phyloP scores from a whole-genome alignment of 2,113 vertebrate genomes.

The Stictonetta naevosa region DNA sequence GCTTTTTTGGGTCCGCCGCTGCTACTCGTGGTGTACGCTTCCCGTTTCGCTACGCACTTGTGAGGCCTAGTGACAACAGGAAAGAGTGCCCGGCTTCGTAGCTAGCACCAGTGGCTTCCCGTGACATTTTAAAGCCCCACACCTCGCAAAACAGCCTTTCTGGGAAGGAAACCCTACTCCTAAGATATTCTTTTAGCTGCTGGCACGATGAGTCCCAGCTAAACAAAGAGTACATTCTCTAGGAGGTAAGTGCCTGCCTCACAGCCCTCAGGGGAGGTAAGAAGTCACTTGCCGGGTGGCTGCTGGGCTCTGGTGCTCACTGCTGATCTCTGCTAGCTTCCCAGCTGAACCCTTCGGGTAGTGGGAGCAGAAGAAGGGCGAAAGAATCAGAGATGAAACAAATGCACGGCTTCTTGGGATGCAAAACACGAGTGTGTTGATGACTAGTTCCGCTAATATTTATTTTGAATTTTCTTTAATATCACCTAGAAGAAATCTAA shows the following conservation, averaged over 20 bases:
- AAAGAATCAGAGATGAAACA: background rate
- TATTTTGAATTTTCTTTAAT: background rate
- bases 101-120: background rate
- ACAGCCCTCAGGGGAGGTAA: accelerated
- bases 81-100: background rate
- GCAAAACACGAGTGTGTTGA: background rate
- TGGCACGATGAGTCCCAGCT: background rate
- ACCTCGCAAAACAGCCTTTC: background rate
- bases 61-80: background rate
- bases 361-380: background rate
- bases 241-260: background rate
- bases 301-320: background rate
- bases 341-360: background rate
- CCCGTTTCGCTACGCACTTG: accelerated
- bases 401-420: background rate
- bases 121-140: background rate
- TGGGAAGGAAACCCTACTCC: background rate
- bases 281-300: background rate
- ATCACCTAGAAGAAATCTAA: background rate
- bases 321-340: background rate
- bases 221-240: accelerated
- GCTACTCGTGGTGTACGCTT: background rate
- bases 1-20: background rate
- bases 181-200: background rate
- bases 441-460: accelerated